Conservation (phyloP, 2,113 vertebrate genomes). For the Amblyornis subalaris region DNA sequence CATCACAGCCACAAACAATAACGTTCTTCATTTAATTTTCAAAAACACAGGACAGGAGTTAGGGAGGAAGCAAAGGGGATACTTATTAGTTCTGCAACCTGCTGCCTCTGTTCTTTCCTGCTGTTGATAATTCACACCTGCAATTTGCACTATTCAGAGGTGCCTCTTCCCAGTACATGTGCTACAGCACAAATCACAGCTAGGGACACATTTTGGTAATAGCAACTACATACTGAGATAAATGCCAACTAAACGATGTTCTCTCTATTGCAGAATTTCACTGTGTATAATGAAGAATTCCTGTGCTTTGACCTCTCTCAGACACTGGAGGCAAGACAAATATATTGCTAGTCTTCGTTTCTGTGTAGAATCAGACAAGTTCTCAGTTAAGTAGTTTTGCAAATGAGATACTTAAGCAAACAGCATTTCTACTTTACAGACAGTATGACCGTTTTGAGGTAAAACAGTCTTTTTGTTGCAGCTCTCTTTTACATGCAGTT, state of each 20-base stretch:
- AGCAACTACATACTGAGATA: neutral
- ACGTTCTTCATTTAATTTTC: neutral
- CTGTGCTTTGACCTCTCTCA: neutral
- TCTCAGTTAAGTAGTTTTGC: neutral
- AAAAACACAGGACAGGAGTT: neutral
- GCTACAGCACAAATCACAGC: neutral
- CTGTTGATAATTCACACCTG: neutral
- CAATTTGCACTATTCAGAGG: neutral
- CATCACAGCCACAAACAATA: neutral
- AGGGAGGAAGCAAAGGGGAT: neutral
- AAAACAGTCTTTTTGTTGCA: neutral
- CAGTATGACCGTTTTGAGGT: neutral
- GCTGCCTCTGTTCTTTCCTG: neutral
- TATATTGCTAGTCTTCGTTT: neutral
- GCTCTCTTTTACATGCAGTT: neutral
- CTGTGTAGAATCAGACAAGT: neutral
- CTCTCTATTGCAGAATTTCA: neutral
- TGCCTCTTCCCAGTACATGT: neutral
- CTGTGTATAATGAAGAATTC: neutral
- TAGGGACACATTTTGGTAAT: neutral
- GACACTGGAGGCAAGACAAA: neutral
- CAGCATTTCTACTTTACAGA: neutral
- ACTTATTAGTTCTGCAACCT: neutral
- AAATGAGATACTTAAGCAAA: neutral
- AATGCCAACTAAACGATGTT: neutral